Base-by-base conservation (phyloP, 2,888 invertebrate species). In the Nemotelus nigrinus region DNA sequence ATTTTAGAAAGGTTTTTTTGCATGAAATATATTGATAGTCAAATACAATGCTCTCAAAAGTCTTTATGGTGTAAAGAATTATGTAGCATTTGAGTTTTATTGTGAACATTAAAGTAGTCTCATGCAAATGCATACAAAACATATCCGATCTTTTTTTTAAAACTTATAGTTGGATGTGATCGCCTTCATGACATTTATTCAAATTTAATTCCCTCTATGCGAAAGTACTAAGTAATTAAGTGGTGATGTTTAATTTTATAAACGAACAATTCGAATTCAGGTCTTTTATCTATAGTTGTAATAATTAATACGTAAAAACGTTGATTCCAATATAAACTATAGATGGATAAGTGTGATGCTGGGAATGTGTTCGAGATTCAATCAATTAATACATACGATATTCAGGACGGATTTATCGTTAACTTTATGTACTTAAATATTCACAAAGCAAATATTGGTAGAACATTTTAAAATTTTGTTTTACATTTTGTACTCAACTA, bases 401-500 rank as follows among this genome's bases (percentile, higher is more conserved):
- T 70, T 70, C 70, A 25, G 70, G 70, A 70, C 70, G 70, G 70
- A 53, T 43, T 70, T 70, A 6, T 39, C 43, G 70, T 70, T 70
- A 70, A 70, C 70, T 70, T 70, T 43, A 53, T 10, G 6, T 70
- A 41, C 41, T 53, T 47, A 55, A 70, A 43, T 70, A 50, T 70
- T 55, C 70, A 55, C 70, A 70, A 39, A 47, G 70, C 10, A 55
- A 70, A 39, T 48, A 63, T 74, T 25, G 50, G 3, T 60, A 50
- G 47, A 6, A n/a, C 4, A 47, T 47, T 47, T 5, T 65, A 5
- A 47, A n/a, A n/a, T 41, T 3, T 65, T 65, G 45, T 8, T 44
- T 41, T 50, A 50, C 50, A 68, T 50, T 60, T 74, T 60, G 71
- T 55, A 71, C 71, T 76, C 68, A 76, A 76, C 76, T 86, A 80